Conservation (phyloP, 2,113 vertebrate species). For the Halcyon senegalensis region DNA sequence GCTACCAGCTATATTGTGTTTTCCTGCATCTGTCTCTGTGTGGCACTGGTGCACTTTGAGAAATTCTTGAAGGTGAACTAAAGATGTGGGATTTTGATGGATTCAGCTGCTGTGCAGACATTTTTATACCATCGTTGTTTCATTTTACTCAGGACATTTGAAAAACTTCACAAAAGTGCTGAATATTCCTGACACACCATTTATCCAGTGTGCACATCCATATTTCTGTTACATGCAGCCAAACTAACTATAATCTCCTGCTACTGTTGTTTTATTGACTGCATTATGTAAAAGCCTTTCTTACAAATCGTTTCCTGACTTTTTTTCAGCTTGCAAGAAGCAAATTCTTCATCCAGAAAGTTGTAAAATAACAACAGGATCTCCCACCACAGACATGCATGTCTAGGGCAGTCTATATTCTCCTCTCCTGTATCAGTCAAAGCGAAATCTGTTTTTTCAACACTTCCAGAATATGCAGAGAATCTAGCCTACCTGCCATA, state of each 20-base stretch:
- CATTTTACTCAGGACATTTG: not conserved
- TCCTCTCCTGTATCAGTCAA: not conserved
- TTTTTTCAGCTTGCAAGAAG: not conserved
- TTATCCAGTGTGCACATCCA: not conserved
- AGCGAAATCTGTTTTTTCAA: not conserved
- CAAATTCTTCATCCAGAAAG: not conserved
- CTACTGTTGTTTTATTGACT: not conserved
- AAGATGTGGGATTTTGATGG: not conserved
- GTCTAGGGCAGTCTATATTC: not conserved
- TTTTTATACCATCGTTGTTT: not conserved
- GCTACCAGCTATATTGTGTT: not conserved
- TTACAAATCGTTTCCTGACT: not conserved
- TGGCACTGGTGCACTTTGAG: conserved; percentile 64
- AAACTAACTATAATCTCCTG: not conserved
- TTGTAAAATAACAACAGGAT: not conserved
- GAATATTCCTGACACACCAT: not conserved
- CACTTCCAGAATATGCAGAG: not conserved
- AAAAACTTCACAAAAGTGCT: not conserved
- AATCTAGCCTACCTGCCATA: not conserved
- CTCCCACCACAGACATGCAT: not conserved
- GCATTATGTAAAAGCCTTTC: not conserved
- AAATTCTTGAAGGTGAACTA: conserved; percentile 1
- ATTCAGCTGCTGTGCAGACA: not conserved
- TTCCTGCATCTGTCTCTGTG: conserved; percentile 54
- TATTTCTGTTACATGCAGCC: not conserved